These are phyloP conservation scores for Meghimatium bilineatum DNA, from an alignment of 2,888 invertebrate species.

Conservation along the genomic window DNA sequence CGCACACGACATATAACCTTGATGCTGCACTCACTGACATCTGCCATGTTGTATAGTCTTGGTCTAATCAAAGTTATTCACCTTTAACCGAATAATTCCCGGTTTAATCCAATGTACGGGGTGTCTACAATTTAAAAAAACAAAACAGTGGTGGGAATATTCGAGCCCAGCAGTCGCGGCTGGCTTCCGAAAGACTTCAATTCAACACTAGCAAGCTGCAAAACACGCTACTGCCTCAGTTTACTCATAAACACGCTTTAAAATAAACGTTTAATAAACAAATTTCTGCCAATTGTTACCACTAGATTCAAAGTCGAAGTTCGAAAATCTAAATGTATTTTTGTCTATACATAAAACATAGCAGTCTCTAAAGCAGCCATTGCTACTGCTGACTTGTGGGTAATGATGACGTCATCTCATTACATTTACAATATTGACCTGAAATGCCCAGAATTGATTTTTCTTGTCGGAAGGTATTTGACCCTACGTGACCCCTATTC, in stretches of 20 bases:
- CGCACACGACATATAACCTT: slow-evolving; percentile 99
- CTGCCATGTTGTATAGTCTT: slow-evolving; percentile 44
- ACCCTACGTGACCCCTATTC: not conserved
- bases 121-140: not conserved
- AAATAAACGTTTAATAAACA: not conserved
- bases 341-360: not conserved
- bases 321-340: not conserved
- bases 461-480: not conserved
- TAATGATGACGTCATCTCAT: slow-evolving; percentile 47
- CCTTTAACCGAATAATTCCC: not conserved
- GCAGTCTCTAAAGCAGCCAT: slow-evolving; percentile 28
- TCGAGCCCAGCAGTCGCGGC: not conserved
- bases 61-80: not conserved
- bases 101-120: not conserved
- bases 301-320: not conserved
- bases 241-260: not conserved
- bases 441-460: not conserved
- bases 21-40: slow-evolving; percentile 76
- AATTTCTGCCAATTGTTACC: not conserved
- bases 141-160: not conserved
- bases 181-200: not conserved
- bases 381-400: slow-evolving; percentile 40
- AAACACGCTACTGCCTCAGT: not conserved
- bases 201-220: not conserved
- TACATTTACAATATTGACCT: slow-evolving; percentile 1